A percentile compares a stretch with the other conserved stretches of the same genome.
Conservation (phyloP, 2,113 vertebrate genomes). For the Campylomormyrus tamandua region DNA sequence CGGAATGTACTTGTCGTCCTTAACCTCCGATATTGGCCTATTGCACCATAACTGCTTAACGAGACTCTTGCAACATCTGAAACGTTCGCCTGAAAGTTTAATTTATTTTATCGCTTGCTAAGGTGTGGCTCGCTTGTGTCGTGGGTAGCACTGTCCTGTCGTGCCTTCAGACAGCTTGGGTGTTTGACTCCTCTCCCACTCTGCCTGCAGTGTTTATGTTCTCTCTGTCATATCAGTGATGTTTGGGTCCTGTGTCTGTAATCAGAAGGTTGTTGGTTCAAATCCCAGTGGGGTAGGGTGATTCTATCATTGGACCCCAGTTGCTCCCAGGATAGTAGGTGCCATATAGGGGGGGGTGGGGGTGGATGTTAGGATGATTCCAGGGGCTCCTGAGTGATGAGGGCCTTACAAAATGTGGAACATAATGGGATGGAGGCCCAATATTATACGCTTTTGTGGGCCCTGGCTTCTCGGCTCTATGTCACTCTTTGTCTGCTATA, state of each 20-base stretch:
- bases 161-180: not conserved
- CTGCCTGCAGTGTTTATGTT: not conserved
- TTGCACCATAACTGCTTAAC: not conserved
- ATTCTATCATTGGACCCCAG: not conserved
- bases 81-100: not conserved
- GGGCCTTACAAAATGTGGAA: not conserved
- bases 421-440: not conserved
- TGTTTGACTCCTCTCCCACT: not conserved
- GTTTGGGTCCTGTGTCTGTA: not conserved
- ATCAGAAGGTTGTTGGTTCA: not conserved
- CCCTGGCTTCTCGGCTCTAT: not conserved
- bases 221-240: not conserved
- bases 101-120: not conserved
- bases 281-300: not conserved
- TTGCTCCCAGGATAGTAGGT: not conserved
- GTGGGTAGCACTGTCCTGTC: not conserved
- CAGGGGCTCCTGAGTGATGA: not conserved
- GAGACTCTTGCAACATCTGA: not conserved
- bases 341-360: not conserved
- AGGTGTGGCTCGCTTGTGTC: not conserved
- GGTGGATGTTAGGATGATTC: not conserved
- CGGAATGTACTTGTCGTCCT: not conserved
- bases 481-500: not conserved
- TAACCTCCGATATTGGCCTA: not conserved
- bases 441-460: not conserved